These are phyloP conservation scores for Pterois miles DNA, from an alignment of 2,797 vertebrate species.

Conservation along the genomic window DNA sequence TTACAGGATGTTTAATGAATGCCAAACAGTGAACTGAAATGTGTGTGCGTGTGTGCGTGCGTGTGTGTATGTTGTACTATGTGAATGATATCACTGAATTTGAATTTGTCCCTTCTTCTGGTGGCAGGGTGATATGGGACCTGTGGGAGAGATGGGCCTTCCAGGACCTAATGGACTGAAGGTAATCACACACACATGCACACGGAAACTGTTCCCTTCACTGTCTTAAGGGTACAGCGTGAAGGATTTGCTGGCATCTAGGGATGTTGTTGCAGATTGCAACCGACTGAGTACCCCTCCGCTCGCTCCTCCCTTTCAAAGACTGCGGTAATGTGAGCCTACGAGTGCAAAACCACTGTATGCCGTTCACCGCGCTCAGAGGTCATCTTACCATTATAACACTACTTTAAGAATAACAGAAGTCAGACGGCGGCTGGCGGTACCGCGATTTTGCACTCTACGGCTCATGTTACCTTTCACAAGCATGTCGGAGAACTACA, in stretches of 20 bases:
- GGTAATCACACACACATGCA: constrained; percentile 79
- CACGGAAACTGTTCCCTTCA: constrained; percentile 19
- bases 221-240: too few species aligned
- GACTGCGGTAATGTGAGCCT: too few species aligned
- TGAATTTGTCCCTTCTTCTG: constrained; percentile 62
- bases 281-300: not conserved
- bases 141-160: constrained; percentile 88
- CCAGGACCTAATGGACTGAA: constrained; percentile 95
- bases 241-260: not conserved
- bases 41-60: not conserved
- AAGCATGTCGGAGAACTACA: too few species aligned
- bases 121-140: constrained; percentile 93
- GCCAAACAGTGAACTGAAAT: constrained; percentile 10
- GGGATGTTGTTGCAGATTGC: not conserved
- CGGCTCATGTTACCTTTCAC: too few species aligned
- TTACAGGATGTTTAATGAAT: constrained; percentile 6
- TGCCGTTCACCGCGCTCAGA: too few species aligned
- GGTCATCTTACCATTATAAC: too few species aligned
- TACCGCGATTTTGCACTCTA: too few species aligned
- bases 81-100: constrained; percentile 25
- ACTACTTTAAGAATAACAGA: too few species aligned
- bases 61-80: not conserved
- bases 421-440: too few species aligned
- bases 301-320: not conserved
- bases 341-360: too few species aligned